Conservation (phyloP, 1,140 invertebrate genomes). For the Dinothrombium tinctorium region DNA sequence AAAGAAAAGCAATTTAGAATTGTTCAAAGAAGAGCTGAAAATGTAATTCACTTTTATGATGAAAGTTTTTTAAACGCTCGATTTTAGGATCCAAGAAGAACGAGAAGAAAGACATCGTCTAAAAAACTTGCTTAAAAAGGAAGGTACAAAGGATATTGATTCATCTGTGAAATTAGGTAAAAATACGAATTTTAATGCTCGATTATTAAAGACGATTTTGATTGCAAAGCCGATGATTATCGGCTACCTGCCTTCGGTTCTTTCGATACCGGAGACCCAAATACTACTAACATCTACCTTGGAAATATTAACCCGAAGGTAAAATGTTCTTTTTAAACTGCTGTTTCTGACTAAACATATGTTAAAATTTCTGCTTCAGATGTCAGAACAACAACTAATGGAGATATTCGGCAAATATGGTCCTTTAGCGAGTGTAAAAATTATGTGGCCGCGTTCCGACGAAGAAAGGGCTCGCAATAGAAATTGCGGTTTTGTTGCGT, state of each 20-base stretch:
- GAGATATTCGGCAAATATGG: slow-evolving; percentile 94
- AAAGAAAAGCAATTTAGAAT: slow-evolving; percentile 87
- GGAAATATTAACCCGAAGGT: slow-evolving; percentile 91
- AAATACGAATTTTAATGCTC: background rate
- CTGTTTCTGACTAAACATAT: slow-evolving; percentile 8
- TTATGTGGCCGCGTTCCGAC: slow-evolving; percentile 98
- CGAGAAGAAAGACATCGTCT: slow-evolving; percentile 67
- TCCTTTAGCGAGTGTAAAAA: slow-evolving; percentile 92
- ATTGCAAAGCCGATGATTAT: slow-evolving; percentile 18
- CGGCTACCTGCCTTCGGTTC: slow-evolving; percentile 29
- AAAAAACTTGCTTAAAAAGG: slow-evolving; percentile 26
- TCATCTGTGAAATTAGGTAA: slow-evolving; percentile 2
- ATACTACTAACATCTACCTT: slow-evolving; percentile 90
- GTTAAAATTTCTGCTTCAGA: slow-evolving; percentile 27
- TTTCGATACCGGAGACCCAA: slow-evolving; percentile 81
- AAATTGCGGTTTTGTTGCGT: slow-evolving; percentile 97
- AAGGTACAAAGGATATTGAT: slow-evolving; percentile 3
- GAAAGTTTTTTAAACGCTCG: background rate
- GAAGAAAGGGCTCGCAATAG: slow-evolving; percentile 80
- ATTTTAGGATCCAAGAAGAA: slow-evolving; percentile 73
- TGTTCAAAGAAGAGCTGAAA: slow-evolving; percentile 84
- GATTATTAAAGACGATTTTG: slow-evolving; percentile 29
- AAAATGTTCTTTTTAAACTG: slow-evolving; percentile 14
- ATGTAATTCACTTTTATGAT: slow-evolving; percentile 29
- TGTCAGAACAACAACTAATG: slow-evolving; percentile 87